Evolutionary conservation across 1,140 invertebrate species (phyloP).

Genomic region (Anthonomus grandis): DNA sequence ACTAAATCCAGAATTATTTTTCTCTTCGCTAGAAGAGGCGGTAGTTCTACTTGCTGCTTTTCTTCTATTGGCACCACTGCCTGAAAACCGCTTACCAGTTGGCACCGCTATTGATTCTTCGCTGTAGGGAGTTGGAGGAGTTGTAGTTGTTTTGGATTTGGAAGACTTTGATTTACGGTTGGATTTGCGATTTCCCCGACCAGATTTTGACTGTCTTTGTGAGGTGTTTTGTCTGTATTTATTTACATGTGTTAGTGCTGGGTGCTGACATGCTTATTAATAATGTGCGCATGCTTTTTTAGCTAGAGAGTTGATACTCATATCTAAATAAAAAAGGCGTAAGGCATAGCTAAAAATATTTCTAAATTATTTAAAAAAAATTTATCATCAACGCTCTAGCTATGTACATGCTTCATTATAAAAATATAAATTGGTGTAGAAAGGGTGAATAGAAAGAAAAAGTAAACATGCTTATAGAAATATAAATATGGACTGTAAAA

Average conservation of each 20-base stretch:
- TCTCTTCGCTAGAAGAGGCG: conserved; percentile 25
- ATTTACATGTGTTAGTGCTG: conserved; percentile 49
- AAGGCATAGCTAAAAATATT: no score
- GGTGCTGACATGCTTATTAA: conserved; percentile 25
- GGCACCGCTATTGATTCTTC: conserved; percentile 53
- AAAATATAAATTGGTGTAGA: neutral
- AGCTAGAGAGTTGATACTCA: no score
- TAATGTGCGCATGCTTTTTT: no score
- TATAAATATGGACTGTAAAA: no score
- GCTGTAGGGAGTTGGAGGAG: conserved; percentile 63
- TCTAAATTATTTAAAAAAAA: no score
- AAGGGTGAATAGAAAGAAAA: conserved; percentile 1
- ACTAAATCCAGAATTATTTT: conserved; percentile 49
- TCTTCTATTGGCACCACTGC: conserved; percentile 35
- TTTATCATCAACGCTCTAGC: conserved; percentile 7
- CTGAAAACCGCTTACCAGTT: conserved; percentile 46
- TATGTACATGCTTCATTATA: neutral
- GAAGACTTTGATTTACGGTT: conserved; percentile 30
- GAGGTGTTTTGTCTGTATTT: conserved; percentile 47
- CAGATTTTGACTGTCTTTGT: conserved; percentile 43
- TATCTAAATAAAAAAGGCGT: no score
- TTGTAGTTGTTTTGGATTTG: conserved; percentile 38
- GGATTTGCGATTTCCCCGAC: conserved; percentile 49
- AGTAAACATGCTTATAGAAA: no score
- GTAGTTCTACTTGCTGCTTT: conserved; percentile 32